Evolutionary conservation across 2,888 invertebrate genomes (phyloP), one percentile per base, ranked within the genome.

Genomic region (Athalia cordata): DNA sequence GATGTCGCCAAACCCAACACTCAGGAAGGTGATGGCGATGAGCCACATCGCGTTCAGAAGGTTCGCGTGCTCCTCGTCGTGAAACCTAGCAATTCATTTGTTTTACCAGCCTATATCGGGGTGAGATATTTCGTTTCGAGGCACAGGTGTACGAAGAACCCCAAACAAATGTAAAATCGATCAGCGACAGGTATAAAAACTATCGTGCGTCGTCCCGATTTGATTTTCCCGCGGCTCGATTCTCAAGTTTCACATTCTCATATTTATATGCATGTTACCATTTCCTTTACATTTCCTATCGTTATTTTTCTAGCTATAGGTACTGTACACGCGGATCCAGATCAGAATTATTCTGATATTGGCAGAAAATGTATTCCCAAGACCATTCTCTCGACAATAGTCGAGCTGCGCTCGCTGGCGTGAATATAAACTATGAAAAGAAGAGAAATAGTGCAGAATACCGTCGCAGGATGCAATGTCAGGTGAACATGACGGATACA

Each of bases 31-130:
- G 91, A 99, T 99, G 90, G 99, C 98, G 92, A 99, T 99, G 92
- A 99, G 95, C 99, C 99, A 99, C 97, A 99, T 98, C 89, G 99
- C 98, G 93, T 99, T 99, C 91, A 98, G 95, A 91, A 99, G 95
- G 93, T 99, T 99, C 91, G 98, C 98, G 92, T 99, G 98, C 92
- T 98, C 97, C 92, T 97, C 97, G 91, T 99, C 98, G 93, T 99
- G 98, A 94, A 98, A 97, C 94, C 99, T 99, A 90, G 72, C 77
- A 81, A 65, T 77, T 77, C 49, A 78, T 70, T 72, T 55, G 64
- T 62, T 68, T 78, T 62, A 72, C 78, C 78, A 70, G 59, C 64
- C 45, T 45, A 72, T 70, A 55, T 55, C 59, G 62, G 50, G 68
- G 64, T 55, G 75, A 55, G 67, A 29, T 45, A 59, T 67, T 75